These are phyloP conservation scores for Enteromius argenteus DNA, from an alignment of 2,797 vertebrate species.

Conservation along the genomic window DNA sequence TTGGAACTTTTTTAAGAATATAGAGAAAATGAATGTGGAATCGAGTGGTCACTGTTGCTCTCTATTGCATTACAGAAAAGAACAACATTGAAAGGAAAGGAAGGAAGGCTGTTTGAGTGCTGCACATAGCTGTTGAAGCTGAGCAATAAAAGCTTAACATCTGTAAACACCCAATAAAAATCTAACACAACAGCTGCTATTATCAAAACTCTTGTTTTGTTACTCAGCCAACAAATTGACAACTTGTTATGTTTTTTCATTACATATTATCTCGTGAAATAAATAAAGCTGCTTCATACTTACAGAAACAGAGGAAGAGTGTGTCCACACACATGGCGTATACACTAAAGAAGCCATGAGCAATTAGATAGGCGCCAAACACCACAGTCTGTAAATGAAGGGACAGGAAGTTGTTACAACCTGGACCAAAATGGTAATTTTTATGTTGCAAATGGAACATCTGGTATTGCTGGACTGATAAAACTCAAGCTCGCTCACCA, in stretches of 20 bases:
- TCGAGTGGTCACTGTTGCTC: not conserved
- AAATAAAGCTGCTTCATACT: constrained; percentile 73
- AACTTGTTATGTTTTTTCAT: not conserved
- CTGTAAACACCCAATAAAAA: not conserved
- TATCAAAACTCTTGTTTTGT: not conserved
- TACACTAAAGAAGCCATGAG: constrained; percentile 97
- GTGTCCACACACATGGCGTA: constrained; percentile 99
- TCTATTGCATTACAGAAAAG: constrained; percentile 1
- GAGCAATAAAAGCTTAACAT: not conserved
- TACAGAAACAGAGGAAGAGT: constrained; percentile 98
- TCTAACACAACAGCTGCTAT: constrained; percentile 8
- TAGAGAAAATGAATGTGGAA: constrained; percentile 9
- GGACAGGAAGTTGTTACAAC: not conserved
- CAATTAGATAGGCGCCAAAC: constrained; percentile 93
- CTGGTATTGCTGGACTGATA: not conserved
- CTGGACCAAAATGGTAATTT: not conserved
- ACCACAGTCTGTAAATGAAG: constrained; percentile 84
- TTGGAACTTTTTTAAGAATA: not conserved
- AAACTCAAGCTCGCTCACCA: constrained; percentile 78
- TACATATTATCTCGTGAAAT: not conserved
- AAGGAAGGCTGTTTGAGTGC: not conserved
- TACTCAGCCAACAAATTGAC: not conserved
- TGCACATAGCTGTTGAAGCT: not conserved
- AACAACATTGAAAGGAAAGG: constrained; percentile 17
- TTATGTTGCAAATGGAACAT: not conserved